A percentile compares a stretch with the other conserved stretches of the same genome.
Evolutionary conservation across 2,113 vertebrate species (phyloP).

Genomic region (Elaphurus davidianus): DNA sequence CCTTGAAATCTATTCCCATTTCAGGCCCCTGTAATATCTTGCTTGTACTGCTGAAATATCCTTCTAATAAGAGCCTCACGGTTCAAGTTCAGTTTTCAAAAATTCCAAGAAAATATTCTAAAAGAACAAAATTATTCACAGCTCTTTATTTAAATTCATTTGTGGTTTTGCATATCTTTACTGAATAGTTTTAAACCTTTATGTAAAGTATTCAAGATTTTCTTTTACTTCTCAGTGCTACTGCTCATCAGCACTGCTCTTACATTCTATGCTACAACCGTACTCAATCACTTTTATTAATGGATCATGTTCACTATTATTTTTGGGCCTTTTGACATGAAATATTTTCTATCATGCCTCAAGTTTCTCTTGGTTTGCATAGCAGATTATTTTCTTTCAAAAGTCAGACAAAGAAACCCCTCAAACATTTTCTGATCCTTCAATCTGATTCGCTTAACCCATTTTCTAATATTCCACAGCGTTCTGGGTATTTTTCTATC

Average conservation of each 20-base stretch:
- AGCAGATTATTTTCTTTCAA: background rate
- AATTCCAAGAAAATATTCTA: background rate
- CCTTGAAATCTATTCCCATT: background rate
- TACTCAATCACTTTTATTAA: background rate
- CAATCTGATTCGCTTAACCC: background rate
- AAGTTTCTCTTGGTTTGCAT: background rate
- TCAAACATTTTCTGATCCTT: background rate
- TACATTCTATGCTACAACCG: background rate
- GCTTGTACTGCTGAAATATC: background rate
- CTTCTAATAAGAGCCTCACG: background rate
- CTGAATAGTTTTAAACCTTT: background rate
- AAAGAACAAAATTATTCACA: background rate
- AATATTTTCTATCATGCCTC: background rate
- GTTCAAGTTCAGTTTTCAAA: background rate
- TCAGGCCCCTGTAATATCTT: background rate
- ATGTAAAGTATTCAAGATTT: background rate
- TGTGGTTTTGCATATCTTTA: background rate
- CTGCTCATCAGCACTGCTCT: background rate
- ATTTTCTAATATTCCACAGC: background rate
- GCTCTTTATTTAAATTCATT: background rate
- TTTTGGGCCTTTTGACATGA: background rate
- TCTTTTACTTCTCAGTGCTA: background rate
- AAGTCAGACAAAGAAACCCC: background rate
- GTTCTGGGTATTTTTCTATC: background rate
- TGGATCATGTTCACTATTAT: background rate